These are phyloP conservation scores for Oreochromis tanganicae DNA, from an alignment of 2,113 vertebrate species.

Conservation along the genomic window DNA sequence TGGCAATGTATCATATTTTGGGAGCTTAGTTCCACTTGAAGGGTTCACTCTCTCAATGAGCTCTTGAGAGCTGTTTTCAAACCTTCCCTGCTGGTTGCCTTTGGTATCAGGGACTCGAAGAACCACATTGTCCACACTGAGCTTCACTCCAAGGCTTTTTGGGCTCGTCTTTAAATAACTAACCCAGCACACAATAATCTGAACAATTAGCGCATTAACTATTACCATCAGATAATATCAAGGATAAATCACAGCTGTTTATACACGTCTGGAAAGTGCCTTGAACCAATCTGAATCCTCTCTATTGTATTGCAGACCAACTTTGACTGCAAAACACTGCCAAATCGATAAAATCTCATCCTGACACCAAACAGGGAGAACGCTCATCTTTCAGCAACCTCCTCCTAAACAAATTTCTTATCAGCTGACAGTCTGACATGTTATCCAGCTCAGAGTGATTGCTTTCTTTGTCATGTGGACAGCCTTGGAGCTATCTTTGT, in stretches of 20 bases:
- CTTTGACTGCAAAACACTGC: background rate
- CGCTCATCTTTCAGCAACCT: background rate
- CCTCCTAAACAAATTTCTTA: background rate
- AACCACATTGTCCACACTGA: slow-evolving; percentile 8
- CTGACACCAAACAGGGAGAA: background rate
- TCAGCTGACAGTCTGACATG: slow-evolving; percentile 1
- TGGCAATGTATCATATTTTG: slow-evolving; percentile 30
- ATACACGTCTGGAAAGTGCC: background rate
- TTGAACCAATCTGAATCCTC: background rate
- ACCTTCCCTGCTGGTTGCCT: background rate
- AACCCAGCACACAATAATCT: background rate
- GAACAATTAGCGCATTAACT: background rate
- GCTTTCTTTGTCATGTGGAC: slow-evolving; percentile 13
- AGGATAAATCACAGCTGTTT: background rate
- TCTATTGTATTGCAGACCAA: background rate
- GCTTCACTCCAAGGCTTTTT: background rate
- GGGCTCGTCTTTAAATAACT: background rate
- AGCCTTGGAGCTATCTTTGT: background rate
- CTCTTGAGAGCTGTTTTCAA: slow-evolving; percentile 3
- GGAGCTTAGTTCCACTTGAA: slow-evolving; percentile 36
- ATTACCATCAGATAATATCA: background rate
- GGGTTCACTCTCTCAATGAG: background rate
- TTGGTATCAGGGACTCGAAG: background rate
- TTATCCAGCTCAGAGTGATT: slow-evolving; percentile 13
- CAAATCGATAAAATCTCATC: background rate